Percentiles rank a stretch among this genome's conserved stretches.
phyloP scores from a whole-genome alignment of 1,140 invertebrate genomes.

The Tenebrio molitor region DNA sequence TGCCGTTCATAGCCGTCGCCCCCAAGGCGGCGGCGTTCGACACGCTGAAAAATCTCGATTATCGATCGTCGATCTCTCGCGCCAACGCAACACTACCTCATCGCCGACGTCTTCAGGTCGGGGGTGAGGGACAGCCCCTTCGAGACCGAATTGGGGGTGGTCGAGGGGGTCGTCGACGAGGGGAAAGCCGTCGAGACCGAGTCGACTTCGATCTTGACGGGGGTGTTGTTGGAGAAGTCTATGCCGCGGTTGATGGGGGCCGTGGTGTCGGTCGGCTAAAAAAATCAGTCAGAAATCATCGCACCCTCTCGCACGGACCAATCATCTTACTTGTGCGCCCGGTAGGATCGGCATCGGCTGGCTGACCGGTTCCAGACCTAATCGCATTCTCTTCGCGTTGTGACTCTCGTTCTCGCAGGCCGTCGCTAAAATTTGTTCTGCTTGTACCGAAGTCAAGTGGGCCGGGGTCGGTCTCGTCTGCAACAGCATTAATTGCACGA shows the following conservation, averaged over 20 bases:
- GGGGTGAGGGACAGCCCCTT: slow-evolving; percentile 61
- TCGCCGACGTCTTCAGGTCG: slow-evolving; percentile 58
- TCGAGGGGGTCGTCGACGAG: slow-evolving; percentile 62
- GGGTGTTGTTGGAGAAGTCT: slow-evolving; percentile 60
- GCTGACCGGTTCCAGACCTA: slow-evolving; percentile 94
- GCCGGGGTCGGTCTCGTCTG: slow-evolving; percentile 93
- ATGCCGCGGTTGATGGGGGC: slow-evolving; percentile 61
- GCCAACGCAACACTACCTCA: no score
- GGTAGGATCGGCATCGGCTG: slow-evolving; percentile 84
- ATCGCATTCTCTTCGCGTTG: slow-evolving; percentile 95
- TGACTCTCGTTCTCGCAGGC: slow-evolving; percentile 97
- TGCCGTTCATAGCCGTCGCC: slow-evolving; percentile 68
- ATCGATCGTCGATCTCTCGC: not conserved
- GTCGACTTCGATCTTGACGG: slow-evolving; percentile 63
- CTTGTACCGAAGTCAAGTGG: slow-evolving; percentile 95
- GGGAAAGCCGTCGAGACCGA: slow-evolving; percentile 57
- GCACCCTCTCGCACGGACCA: no score
- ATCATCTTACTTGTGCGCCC: slow-evolving; percentile 59
- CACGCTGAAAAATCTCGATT: slow-evolving; percentile 56
- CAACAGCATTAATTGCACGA: slow-evolving; percentile 57
- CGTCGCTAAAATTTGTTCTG: slow-evolving; percentile 94
- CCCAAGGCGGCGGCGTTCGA: slow-evolving; percentile 56
- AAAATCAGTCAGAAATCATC: slow-evolving; percentile 22
- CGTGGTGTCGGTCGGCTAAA: slow-evolving; percentile 64
- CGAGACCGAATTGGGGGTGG: slow-evolving; percentile 62